Conservation (phyloP, 92 coral and sea anemone species). For the Epizoanthus illoricatus region DNA sequence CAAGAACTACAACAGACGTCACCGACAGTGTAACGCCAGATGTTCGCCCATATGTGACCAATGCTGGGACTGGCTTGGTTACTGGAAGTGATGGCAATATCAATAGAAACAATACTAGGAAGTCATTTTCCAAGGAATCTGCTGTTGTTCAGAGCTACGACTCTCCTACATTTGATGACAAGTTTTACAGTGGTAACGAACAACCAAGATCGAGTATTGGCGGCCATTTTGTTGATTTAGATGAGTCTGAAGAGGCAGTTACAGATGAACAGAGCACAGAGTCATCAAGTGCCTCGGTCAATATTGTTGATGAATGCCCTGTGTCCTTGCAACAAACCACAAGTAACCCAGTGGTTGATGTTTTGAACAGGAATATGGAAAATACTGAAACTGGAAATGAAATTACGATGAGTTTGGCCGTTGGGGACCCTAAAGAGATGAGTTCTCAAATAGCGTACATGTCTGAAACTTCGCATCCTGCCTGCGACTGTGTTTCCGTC, state of each 20-base stretch:
- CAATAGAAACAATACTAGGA: background rate
- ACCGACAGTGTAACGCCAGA: slow-evolving; percentile 5
- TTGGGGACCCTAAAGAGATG: background rate
- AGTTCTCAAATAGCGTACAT: background rate
- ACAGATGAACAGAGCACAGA: slow-evolving; percentile 37
- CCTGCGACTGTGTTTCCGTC: slow-evolving; percentile 7
- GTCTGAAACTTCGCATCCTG: background rate
- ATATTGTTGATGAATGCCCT: slow-evolving; percentile 1
- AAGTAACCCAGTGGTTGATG: background rate
- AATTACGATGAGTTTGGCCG: background rate
- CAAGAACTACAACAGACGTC: slow-evolving; percentile 25
- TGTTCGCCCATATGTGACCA: background rate
- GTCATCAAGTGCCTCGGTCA: slow-evolving; percentile 26
- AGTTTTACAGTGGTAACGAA: slow-evolving; percentile 35
- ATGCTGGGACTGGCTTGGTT: no score
- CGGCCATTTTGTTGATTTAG: slow-evolving; percentile 35
- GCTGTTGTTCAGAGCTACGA: background rate
- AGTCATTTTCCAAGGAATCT: background rate
- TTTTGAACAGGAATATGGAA: background rate
- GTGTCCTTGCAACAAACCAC: background rate
- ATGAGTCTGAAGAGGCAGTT: slow-evolving; percentile 34
- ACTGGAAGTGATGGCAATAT: background rate
- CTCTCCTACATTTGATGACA: slow-evolving; percentile 16
- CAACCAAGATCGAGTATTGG: slow-evolving; percentile 40
- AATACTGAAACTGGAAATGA: background rate